Conservation (phyloP, 2,797 vertebrate genomes). For the Loris lydekkerianus region DNA sequence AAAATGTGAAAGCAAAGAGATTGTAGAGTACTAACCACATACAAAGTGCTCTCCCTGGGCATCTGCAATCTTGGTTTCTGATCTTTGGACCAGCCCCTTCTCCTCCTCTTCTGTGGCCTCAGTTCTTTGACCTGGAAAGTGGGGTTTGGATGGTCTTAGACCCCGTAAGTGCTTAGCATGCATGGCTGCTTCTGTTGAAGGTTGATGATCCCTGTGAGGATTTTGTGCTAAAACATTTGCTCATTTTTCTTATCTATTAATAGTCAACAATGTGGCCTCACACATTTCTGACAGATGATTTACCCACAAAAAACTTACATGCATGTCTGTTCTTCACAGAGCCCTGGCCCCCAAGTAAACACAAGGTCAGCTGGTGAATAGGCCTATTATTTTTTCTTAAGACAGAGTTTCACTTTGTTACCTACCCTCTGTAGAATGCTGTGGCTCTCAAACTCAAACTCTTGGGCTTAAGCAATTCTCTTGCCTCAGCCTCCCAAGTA, state of each 20-base stretch:
- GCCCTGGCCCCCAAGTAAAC: not conserved
- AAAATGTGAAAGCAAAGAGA: not conserved
- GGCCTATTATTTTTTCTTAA: no score
- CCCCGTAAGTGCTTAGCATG: accelerated
- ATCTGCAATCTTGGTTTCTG: not conserved
- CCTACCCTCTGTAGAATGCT: no score
- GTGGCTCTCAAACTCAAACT: no score
- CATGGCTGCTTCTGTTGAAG: not conserved
- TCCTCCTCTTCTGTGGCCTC: not conserved
- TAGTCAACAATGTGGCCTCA: not conserved
- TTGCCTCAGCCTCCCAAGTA: no score
- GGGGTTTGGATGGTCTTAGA: not conserved
- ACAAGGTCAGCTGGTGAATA: not conserved
- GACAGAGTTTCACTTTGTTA: no score
- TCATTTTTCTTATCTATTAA: not conserved
- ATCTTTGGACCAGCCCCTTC: not conserved
- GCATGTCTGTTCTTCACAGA: not conserved
- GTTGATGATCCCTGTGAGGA: not conserved
- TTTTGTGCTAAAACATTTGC: not conserved
- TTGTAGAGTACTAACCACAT: not conserved
- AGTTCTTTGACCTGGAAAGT: not conserved
- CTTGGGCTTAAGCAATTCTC: no score
- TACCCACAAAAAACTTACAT: not conserved
- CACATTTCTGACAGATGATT: not conserved
- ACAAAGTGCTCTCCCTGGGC: not conserved